Conservation (phyloP, 2,888 invertebrate species). For the Drosophila tripunctata region DNA sequence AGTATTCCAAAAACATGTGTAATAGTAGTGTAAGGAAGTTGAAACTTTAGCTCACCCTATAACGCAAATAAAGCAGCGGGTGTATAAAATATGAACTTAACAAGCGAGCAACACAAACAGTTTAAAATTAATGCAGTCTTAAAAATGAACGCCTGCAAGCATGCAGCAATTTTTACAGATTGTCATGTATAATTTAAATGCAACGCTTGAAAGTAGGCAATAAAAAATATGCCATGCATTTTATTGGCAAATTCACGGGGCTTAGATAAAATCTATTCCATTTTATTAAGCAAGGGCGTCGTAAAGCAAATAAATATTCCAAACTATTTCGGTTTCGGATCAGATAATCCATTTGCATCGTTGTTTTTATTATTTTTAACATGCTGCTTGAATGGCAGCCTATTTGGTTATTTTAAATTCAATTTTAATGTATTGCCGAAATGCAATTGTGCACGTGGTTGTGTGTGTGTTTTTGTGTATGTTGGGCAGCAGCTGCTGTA, state of each 20-base stretch:
- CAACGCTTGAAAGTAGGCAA: neutral
- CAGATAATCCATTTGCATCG: conserved; percentile 15
- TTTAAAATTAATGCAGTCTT: too few species aligned
- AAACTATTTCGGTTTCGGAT: conserved; percentile 10
- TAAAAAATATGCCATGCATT: neutral
- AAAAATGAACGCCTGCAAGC: neutral
- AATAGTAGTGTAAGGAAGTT: too few species aligned
- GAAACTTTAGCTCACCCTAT: too few species aligned
- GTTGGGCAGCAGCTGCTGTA: conserved; percentile 15
- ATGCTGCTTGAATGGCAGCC: neutral
- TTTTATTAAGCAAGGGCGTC: neutral
- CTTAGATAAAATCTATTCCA: neutral
- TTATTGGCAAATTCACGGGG: neutral
- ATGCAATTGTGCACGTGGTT: conserved; percentile 11
- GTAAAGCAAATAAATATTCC: conserved; percentile 17
- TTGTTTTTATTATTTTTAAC: neutral
- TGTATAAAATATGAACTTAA: too few species aligned
- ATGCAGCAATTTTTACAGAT: neutral
- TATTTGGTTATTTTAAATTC: conserved; percentile 23
- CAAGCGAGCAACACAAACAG: too few species aligned
- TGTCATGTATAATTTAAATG: neutral
- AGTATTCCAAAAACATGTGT: neutral
- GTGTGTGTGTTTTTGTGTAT: neutral
- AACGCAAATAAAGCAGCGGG: too few species aligned
- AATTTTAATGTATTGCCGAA: conserved; percentile 27